Evolutionary conservation across 2,113 vertebrate species (phyloP).

Genomic region (Chitala chitala): DNA sequence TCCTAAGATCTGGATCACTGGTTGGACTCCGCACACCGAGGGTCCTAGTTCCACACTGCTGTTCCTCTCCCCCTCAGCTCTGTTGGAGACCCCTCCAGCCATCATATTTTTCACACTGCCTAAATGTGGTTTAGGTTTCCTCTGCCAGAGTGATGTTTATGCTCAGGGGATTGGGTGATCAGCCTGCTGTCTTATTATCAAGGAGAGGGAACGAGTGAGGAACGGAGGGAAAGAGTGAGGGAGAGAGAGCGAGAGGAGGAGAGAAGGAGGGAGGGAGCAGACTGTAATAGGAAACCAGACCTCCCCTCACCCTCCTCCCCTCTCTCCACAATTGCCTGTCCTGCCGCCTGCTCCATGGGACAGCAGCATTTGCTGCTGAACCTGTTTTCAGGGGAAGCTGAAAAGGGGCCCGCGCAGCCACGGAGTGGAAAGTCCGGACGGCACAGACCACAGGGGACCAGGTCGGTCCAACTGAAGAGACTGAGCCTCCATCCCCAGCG

Average conservation of each 20-base stretch:
- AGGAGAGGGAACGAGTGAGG: neutral
- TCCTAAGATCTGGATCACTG: no score
- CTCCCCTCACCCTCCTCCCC: constrained; percentile 49
- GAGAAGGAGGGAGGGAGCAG: constrained; percentile 33
- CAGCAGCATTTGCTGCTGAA: constrained; percentile 40
- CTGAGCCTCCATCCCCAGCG: neutral
- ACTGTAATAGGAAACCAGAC: constrained; percentile 67
- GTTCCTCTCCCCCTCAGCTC: neutral
- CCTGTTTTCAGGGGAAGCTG: constrained; percentile 27
- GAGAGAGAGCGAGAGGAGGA: constrained; percentile 19
- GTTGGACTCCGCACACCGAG: neutral
- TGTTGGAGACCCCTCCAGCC: neutral
- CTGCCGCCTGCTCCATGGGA: constrained; percentile 49
- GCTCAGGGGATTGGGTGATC: constrained; percentile 39
- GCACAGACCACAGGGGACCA: neutral
- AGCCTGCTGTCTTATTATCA: constrained; percentile 46
- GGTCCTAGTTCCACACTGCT: neutral
- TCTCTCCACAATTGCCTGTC: constrained; percentile 39
- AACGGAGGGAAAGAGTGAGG: neutral
- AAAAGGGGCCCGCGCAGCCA: constrained; percentile 31
- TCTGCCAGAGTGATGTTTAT: constrained; percentile 27
- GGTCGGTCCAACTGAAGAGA: constrained; percentile 21
- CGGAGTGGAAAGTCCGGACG: constrained; percentile 30
- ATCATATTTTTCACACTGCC: neutral
- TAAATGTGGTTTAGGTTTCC: constrained; percentile 21